Evolutionary conservation across 2,113 vertebrate genomes (phyloP).

Genomic region (Corythaixoides concolor): DNA sequence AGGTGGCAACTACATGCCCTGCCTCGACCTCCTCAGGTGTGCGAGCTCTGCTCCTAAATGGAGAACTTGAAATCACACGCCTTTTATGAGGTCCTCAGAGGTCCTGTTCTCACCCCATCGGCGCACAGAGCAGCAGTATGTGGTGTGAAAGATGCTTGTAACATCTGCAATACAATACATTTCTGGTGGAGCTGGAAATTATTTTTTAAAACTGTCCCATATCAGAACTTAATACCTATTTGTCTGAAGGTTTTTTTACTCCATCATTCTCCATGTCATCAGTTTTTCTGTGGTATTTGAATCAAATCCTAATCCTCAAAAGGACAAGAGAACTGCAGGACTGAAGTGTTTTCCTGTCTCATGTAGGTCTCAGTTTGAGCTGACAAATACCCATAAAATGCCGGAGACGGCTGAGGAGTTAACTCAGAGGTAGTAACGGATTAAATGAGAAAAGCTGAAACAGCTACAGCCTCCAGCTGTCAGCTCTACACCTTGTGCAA

Average conservation of each 20-base stretch:
- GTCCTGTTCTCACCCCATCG: background rate
- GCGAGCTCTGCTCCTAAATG: background rate
- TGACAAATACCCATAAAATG: background rate
- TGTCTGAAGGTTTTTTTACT: background rate
- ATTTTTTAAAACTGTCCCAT: background rate
- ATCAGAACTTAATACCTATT: background rate
- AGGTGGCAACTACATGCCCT: no score
- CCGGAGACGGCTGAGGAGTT: background rate
- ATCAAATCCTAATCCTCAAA: background rate
- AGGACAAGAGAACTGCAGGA: background rate
- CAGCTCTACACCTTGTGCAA: background rate
- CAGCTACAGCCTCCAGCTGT: background rate
- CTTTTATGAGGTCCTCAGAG: background rate
- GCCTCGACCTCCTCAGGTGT: no score
- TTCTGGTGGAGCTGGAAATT: background rate
- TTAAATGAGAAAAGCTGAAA: background rate
- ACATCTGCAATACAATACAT: background rate
- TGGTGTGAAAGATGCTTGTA: background rate
- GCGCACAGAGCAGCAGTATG: background rate
- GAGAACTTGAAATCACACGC: background rate
- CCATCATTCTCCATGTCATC: background rate
- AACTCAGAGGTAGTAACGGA: background rate
- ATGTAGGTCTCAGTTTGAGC: background rate
- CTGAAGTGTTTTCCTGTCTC: background rate
- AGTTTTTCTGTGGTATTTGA: background rate